Evolutionary conservation across 2,888 invertebrate genomes (phyloP).

Genomic region (Drosophila borborema): DNA sequence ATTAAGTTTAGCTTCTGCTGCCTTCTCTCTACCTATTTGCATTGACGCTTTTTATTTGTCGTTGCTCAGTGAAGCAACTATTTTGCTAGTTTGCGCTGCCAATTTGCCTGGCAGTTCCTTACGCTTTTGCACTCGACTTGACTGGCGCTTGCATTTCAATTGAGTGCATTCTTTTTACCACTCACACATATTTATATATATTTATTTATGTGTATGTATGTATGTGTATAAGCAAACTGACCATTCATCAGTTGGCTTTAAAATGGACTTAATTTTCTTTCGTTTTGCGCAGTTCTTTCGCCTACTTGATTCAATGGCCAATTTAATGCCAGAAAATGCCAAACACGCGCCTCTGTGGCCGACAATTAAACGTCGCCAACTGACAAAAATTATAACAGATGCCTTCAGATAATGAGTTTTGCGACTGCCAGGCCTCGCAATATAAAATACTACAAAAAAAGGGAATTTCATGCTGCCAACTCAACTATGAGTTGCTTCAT

Average conservation of each 20-base stretch:
- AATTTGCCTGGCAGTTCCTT: slow-evolving; percentile 67
- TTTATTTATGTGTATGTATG: slow-evolving; percentile 6
- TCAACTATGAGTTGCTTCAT: not conserved
- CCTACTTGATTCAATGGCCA: slow-evolving; percentile 57
- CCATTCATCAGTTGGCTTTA: slow-evolving; percentile 15
- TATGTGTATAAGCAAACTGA: not conserved
- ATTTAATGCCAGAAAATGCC: slow-evolving; percentile 42
- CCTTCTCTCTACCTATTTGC: slow-evolving; percentile 39
- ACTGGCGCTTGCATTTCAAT: slow-evolving; percentile 68
- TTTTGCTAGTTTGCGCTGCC: slow-evolving; percentile 75
- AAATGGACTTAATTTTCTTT: slow-evolving; percentile 54
- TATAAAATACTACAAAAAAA: not conserved
- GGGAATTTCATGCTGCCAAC: not conserved
- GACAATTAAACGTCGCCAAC: slow-evolving; percentile 55
- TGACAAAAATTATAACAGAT: slow-evolving; percentile 45
- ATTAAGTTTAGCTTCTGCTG: slow-evolving; percentile 12
- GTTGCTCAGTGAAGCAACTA: slow-evolving; percentile 66
- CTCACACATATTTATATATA: slow-evolving; percentile 7
- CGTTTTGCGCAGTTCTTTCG: slow-evolving; percentile 32
- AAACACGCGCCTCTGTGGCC: slow-evolving; percentile 43
- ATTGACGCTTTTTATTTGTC: slow-evolving; percentile 58
- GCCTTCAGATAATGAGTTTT: slow-evolving; percentile 22
- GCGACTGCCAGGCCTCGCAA: not conserved
- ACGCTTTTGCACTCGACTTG: slow-evolving; percentile 50
- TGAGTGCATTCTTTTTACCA: slow-evolving; percentile 57